Base-by-base conservation (phyloP, 2,113 vertebrate genomes). In the Pitta sordida region DNA sequence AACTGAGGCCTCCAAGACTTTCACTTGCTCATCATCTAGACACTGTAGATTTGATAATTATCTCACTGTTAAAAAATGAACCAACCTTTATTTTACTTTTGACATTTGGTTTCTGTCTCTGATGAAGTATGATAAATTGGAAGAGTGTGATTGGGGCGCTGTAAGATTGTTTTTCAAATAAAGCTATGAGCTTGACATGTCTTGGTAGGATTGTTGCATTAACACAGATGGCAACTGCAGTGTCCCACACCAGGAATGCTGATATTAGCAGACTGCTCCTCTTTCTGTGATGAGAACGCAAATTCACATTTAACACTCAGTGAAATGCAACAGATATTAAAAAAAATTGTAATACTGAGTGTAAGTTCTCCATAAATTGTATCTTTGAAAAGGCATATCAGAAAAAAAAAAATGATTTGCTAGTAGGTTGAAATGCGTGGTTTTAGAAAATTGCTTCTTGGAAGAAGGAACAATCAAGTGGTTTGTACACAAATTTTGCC, bases 381-480 rank as follows among this genome's bases (percentile, higher is more conserved):
- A 27, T 13, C 15, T 82, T 48, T 82, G 49, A 73, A 89, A 75
- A 82, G 26, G 71, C 86, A 79, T 90, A 32, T 82, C 89, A 36
- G 53, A 60, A 91, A 91, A 58, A 91, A 91, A 58, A 15, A 68
- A 48, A 64, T 44, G 69, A n/a, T 86, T 78, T 82, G 16, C 44
- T 79, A 16, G 44, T 60, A 59, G 27, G 65, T n/a, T 82, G 37
- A 70, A 78, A 15, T 51, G 19, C 24, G 30, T 2, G 2, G 32
- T 60, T 91, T 76, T 76, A 90, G 65, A 69, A 89, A 91, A 84
- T 59, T 59, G 36, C 26, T 67, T 70, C 70, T 69, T 87, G 36
- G n/a, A 89, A 71, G 67, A 82, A 75, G 65, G 27, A 86, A 36
- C 32, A 78, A 32, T 37, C 52, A 67, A 74, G 77, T 48, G 29